Evolutionary conservation across 2,888 invertebrate genomes (phyloP), one percentile per base, ranked within the genome.

Genomic region (Diaphora mendica): DNA sequence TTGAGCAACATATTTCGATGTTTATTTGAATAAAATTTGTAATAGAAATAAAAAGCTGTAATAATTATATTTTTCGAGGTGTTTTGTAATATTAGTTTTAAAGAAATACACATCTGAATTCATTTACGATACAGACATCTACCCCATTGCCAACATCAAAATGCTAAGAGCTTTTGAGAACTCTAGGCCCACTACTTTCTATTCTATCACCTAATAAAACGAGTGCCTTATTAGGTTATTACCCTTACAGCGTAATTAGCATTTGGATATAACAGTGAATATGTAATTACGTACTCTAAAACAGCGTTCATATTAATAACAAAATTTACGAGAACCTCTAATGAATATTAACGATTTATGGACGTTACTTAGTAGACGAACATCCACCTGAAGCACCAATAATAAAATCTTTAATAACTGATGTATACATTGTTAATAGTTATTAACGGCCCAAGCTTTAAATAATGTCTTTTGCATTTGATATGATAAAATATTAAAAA

Each of bases 241-340:
- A 62, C 30, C 26, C 66, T 20, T 9, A 26, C 17, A 9, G 51
- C 51, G 23, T 3, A 3, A n/a, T n/a, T n/a, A 55, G 17, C 42
- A 66, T 44, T 66, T 20, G 26, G 68, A 35, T 15, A 5, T 51
- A 51, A 68, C n/a, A 68, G 15, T n/a, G 15, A 33, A 59, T n/a
- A 68, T 51, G n/a, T 55, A 35, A 35, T n/a, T 35, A 68, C 39
- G 68, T 68, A 33, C 33, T 68, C n/a, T 39, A 35, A 55, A 51
- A 51, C 33, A 26, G 0, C 3, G 35, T 55, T 55, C 33, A 66
- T 30, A 44, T 78, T 74, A 71, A 82, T 68, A 70, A 42, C 42
- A 64, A 67, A 62, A 75, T 75, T 79, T 73, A 79, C 67, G 73
- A 62, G 72, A 69, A 35, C 17, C 20, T 68, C 59, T 72, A 68